These are phyloP conservation scores for Aspidiotus destructor DNA, from an alignment of 2,888 invertebrate species.

Conservation along the genomic window DNA sequence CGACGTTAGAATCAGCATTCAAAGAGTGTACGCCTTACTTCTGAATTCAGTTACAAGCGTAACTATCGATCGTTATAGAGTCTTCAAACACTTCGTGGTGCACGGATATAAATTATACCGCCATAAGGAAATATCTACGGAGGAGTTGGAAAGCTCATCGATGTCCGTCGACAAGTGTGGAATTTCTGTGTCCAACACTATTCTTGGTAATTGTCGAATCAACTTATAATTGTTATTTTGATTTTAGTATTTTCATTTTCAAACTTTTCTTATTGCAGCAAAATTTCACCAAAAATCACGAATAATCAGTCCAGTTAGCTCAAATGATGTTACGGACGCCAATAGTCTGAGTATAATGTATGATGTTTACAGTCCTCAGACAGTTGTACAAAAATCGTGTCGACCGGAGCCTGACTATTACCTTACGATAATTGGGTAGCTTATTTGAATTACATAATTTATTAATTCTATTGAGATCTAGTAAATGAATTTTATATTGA, in stretches of 20 bases:
- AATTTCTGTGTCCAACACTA: too few species aligned
- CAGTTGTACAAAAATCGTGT: background rate
- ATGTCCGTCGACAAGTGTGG: too few species aligned
- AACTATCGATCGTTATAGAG: slow-evolving; percentile 3
- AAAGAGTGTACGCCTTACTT: background rate
- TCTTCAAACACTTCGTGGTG: slow-evolving; percentile 6
- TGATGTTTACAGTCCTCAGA: background rate
- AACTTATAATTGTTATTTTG: too few species aligned
- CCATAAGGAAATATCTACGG: background rate
- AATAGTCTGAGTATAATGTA: too few species aligned
- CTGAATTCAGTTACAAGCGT: background rate
- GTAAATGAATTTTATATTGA: too few species aligned
- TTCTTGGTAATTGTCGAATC: too few species aligned
- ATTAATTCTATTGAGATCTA: too few species aligned
- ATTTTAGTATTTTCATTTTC: too few species aligned
- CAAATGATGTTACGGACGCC: too few species aligned
- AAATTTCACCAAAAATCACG: too few species aligned
- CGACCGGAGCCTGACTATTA: slow-evolving; percentile 1
- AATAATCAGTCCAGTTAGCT: too few species aligned
- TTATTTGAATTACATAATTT: background rate
- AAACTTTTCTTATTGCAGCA: too few species aligned
- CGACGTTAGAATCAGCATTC: background rate
- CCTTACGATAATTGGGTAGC: background rate
- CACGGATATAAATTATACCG: slow-evolving; percentile 12
- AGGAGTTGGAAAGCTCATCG: background rate